A percentile compares a stretch with the other conserved stretches of the same genome.
phyloP scores from a whole-genome alignment of 2,113 vertebrate species.

The Hucho hucho region DNA sequence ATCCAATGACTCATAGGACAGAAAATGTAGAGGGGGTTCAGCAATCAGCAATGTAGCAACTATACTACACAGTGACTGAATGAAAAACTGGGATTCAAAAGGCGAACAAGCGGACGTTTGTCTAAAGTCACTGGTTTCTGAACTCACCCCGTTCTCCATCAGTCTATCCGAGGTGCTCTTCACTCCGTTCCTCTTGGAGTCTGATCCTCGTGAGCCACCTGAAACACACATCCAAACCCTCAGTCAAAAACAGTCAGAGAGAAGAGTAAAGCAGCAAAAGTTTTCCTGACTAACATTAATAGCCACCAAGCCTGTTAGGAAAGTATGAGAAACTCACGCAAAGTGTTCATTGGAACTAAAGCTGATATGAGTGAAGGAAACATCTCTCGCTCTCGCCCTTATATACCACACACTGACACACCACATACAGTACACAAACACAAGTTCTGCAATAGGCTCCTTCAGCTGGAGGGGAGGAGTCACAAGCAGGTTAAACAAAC shows the following conservation, averaged over 20 bases:
- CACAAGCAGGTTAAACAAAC: conserved; percentile 15
- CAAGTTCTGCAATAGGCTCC: no score
- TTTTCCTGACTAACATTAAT: background rate
- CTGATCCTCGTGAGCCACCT: conserved; percentile 79
- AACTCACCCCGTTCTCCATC: conserved; percentile 93
- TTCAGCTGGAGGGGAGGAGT: background rate
- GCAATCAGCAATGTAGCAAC: no score
- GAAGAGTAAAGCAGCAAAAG: background rate
- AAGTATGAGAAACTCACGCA: background rate
- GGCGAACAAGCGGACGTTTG: no score
- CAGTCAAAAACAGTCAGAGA: no score
- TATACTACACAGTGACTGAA: no score
- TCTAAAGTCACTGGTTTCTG: no score
- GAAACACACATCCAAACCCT: conserved; percentile 27
- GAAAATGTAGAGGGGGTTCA: no score
- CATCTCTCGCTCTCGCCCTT: no score
- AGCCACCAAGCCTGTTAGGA: background rate
- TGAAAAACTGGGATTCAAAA: background rate
- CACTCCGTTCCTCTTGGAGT: conserved; percentile 88
- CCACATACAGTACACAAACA: no score
- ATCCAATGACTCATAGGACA: background rate
- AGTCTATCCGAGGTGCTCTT: conserved; percentile 81
- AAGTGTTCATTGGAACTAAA: background rate
- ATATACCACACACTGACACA: no score
- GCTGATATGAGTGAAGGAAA: no score